Evolutionary conservation across 2,113 vertebrate species (phyloP), one percentile per base, ranked within the genome.

Genomic region (Podocnemis expansa): DNA sequence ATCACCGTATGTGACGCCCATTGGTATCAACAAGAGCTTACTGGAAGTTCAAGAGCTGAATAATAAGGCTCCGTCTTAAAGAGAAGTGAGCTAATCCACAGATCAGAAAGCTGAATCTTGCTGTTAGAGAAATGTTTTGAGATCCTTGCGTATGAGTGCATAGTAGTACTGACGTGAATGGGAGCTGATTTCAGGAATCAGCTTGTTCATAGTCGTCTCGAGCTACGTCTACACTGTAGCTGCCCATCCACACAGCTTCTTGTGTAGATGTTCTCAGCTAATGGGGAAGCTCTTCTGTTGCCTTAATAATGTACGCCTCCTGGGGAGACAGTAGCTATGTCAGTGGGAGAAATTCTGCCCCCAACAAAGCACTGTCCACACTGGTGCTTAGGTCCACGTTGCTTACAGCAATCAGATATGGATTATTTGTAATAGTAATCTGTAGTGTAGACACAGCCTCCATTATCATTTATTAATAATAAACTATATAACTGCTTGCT

Each of bases 401-500:
- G n/a, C 3, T n/a, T 63, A 8, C 7, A 4, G 34, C 16, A 4
- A 31, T 63, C 31, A 34, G 17, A 9, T 67, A 17, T 38, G 34
- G 16, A n/a, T 67, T n/a, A 67, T 82, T 54, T 12, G 43, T 47
- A 8, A 24, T 34, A 14, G 41, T 21, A 58, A 41, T 38, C 17
- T 17, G 34, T 52, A 45, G 25, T 25, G 3, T 70, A 34, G 60
- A 27, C 22, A 41, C 19, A 3, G 43, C n/a, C 52, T 92, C 92
- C 81, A 60, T 51, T 52, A 73, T 89, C 95, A 97, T 94, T 96
- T 95, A 95, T 96, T 91, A 93, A 94, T 91, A 93, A 84, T 91
- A 2, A 19, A 87, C 89, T 70, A 94, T 93, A 97, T 96, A 89
- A 43, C 56, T 51, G n/a, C 85, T 54, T 89, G 89, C 91, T 94